Conservation (phyloP, 1,140 invertebrate genomes). For the Drosophila sp. region DNA sequence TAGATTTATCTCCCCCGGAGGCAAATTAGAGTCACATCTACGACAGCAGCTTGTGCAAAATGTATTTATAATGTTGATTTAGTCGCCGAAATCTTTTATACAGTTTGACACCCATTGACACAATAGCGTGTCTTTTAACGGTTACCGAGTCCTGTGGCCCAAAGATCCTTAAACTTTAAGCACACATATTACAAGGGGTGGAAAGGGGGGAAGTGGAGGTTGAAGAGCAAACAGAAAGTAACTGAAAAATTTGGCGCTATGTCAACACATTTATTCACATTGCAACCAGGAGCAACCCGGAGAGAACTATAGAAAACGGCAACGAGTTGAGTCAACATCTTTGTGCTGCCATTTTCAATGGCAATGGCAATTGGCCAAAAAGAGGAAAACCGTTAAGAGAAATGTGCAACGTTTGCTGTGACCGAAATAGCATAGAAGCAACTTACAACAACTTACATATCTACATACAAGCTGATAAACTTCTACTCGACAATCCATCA, state of each 20-base stretch:
- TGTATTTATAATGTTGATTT: slow-evolving; percentile 70
- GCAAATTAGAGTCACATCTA: neutral
- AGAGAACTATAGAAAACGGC: slow-evolving; percentile 31
- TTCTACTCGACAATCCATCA: slow-evolving; percentile 31
- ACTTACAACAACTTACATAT: slow-evolving; percentile 22
- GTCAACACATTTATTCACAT: slow-evolving; percentile 72
- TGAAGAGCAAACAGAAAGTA: slow-evolving; percentile 69
- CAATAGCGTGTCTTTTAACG: slow-evolving; percentile 53
- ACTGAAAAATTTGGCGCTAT: slow-evolving; percentile 79
- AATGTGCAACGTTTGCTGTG: slow-evolving; percentile 30
- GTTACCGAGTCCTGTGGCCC: slow-evolving; percentile 49
- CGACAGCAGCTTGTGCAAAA: slow-evolving; percentile 15
- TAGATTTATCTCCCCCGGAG: slow-evolving; percentile 9
- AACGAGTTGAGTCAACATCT: slow-evolving; percentile 48
- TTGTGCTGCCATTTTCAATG: slow-evolving; percentile 37
- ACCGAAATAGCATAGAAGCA: neutral
- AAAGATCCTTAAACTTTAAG: slow-evolving; percentile 63
- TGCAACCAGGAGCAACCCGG: slow-evolving; percentile 20
- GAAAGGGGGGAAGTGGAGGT: slow-evolving; percentile 12
- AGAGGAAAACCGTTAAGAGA: slow-evolving; percentile 1
- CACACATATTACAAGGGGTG: slow-evolving; percentile 22
- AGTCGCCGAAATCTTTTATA: slow-evolving; percentile 55
- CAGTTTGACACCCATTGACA: slow-evolving; percentile 61
- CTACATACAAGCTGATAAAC: slow-evolving; percentile 1
- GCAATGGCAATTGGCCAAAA: slow-evolving; percentile 45